Percentiles rank a stretch among this genome's conserved stretches.
Conservation (phyloP, 2,113 vertebrate species). For the Acrocephalus kingi region DNA sequence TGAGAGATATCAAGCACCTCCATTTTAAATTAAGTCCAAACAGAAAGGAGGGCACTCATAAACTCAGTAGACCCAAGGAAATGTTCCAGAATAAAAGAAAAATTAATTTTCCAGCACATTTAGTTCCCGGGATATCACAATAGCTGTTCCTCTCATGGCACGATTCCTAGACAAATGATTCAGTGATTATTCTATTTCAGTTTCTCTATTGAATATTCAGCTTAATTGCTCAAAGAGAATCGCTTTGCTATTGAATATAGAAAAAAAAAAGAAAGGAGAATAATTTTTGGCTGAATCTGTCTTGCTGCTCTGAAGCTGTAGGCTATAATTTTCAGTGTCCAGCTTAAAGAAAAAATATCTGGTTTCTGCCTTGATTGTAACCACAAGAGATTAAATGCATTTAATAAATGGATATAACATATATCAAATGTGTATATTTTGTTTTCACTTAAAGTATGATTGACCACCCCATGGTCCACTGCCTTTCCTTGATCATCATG, state of each 20-base stretch:
- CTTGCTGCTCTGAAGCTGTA: neutral
- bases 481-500: neutral
- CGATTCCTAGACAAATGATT: slow-evolving; percentile 18
- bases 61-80: slow-evolving; percentile 19
- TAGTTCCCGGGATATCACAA: slow-evolving; percentile 15
- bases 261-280: neutral
- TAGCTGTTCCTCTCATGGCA: slow-evolving; percentile 13
- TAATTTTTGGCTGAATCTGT: neutral
- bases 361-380: neutral
- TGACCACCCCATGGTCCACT: neutral
- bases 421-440: neutral
- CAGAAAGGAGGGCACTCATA: slow-evolving; percentile 3
- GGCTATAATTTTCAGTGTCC: neutral
- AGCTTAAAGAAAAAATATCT: neutral
- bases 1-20: neutral
- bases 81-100: neutral
- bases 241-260: neutral
- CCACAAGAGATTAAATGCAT: neutral
- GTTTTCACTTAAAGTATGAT: neutral
- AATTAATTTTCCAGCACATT: slow-evolving; percentile 16
- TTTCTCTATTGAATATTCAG: neutral
- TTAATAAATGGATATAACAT: neutral
- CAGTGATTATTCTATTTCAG: slow-evolving; percentile 18
- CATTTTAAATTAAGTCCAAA: neutral
- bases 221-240: slow-evolving; percentile 22